These are phyloP conservation scores for Lasiurus borealis DNA, from an alignment of 2,113 vertebrate species.

Conservation along the genomic window DNA sequence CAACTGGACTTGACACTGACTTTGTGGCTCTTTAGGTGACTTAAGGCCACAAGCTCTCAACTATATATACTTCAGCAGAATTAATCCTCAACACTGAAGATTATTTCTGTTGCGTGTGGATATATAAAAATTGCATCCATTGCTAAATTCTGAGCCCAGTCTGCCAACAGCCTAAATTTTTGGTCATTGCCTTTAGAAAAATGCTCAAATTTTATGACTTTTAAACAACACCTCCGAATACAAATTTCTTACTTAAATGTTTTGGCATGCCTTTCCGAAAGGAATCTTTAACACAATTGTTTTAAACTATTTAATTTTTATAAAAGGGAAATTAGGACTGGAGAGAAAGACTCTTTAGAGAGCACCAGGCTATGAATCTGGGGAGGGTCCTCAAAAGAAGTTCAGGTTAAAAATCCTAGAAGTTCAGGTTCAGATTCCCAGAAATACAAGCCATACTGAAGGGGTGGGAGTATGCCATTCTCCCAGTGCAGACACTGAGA, in stretches of 20 bases:
- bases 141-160: not conserved
- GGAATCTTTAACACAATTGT: not conserved
- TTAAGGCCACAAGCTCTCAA: not conserved
- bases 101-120: not conserved
- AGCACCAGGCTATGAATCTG: not conserved
- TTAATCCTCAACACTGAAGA: not conserved
- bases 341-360: not conserved
- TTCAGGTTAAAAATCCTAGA: not conserved
- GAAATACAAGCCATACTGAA: not conserved
- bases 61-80: not conserved
- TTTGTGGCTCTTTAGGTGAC: not conserved
- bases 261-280: slow-evolving; percentile 10
- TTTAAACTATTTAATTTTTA: slow-evolving; percentile 43
- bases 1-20: not conserved
- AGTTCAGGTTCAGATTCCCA: not conserved
- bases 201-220: slow-evolving; percentile 9
- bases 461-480: not conserved
- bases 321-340: not conserved
- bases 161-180: not conserved
- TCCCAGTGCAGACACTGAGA: fast-evolving
- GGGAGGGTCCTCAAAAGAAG: not conserved
- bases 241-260: not conserved
- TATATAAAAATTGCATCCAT: not conserved
- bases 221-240: slow-evolving; percentile 14
- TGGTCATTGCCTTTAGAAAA: slow-evolving; percentile 30